phyloP scores from a whole-genome alignment of 2,888 invertebrate species.

The Noctua janthina region DNA sequence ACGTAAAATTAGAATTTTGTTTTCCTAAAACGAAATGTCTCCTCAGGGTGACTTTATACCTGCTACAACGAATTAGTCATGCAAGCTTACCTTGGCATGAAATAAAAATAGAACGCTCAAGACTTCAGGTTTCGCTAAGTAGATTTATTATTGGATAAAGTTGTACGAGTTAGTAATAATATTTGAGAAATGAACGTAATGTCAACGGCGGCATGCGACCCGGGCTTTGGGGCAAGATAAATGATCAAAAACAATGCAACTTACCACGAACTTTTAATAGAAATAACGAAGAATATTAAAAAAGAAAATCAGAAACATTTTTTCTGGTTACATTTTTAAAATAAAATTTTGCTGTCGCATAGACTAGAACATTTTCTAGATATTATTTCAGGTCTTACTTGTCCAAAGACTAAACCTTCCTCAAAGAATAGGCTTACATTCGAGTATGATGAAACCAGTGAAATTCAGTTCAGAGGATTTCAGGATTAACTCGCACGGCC shows the following conservation, averaged over 20 bases:
- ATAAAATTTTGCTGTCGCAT: constrained; percentile 31
- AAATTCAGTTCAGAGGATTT: constrained; percentile 49
- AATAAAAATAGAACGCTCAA: constrained; percentile 68
- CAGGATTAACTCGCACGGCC: constrained; percentile 44
- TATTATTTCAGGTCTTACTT: constrained; percentile 44
- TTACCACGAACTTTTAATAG: constrained; percentile 58
- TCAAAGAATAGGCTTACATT: constrained; percentile 50
- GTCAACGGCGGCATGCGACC: constrained; percentile 84
- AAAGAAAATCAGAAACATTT: constrained; percentile 11
- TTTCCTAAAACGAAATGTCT: constrained; percentile 27
- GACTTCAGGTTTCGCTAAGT: constrained; percentile 69
- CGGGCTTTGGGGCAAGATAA: constrained; percentile 81
- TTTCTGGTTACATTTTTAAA: constrained; percentile 17
- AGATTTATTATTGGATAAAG: constrained; percentile 81
- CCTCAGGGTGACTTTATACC: constrained; percentile 50
- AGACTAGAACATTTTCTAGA: constrained; percentile 35
- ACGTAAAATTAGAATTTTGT: constrained; percentile 24
- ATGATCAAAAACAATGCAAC: constrained; percentile 82
- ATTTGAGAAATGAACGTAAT: constrained; percentile 87
- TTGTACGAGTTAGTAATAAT: constrained; percentile 82
- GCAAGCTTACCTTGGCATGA: constrained; percentile 66
- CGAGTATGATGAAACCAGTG: constrained; percentile 45
- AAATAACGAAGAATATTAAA: constrained; percentile 44
- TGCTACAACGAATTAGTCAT: constrained; percentile 68
- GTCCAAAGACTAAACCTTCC: constrained; percentile 33